Percentiles rank a stretch among this genome's conserved stretches.
Evolutionary conservation across 2,888 invertebrate genomes (phyloP).

Genomic region (Pachydiplax longipennis): DNA sequence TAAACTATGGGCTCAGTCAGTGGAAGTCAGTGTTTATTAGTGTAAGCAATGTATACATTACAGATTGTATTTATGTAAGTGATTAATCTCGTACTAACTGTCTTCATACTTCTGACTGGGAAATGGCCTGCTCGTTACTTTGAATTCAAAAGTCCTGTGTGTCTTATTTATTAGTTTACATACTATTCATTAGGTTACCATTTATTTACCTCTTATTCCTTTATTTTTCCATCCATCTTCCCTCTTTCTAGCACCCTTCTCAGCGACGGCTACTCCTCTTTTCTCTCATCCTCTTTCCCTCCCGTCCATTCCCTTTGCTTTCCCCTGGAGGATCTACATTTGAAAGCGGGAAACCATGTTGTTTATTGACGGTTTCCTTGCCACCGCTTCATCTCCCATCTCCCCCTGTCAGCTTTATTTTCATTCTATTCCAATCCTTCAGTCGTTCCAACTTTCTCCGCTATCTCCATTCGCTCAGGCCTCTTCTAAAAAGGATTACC

Average conservation of each 20-base stretch:
- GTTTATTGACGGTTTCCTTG: conserved; percentile 7
- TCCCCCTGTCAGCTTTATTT: neutral
- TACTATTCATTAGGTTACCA: no score
- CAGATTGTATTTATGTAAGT: no score
- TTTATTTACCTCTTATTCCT: no score
- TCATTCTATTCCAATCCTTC: neutral
- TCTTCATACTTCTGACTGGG: no score
- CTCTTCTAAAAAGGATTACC: neutral
- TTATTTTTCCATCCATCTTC: neutral
- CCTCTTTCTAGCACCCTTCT: neutral
- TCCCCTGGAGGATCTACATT: neutral
- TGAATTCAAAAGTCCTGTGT: no score
- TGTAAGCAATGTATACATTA: no score
- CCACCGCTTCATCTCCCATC: neutral
- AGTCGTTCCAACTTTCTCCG: neutral
- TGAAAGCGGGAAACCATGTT: conserved; percentile 11
- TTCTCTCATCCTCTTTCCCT: neutral
- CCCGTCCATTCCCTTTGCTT: neutral
- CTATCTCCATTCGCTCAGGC: neutral
- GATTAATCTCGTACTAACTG: no score
- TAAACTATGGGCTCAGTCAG: no score
- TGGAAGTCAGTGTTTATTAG: no score
- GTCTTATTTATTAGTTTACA: no score
- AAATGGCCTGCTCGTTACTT: no score
- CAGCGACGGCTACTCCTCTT: no score